These are phyloP conservation scores for Polydrusus pterygomalis DNA, from an alignment of 2,888 invertebrate species.

Conservation along the genomic window DNA sequence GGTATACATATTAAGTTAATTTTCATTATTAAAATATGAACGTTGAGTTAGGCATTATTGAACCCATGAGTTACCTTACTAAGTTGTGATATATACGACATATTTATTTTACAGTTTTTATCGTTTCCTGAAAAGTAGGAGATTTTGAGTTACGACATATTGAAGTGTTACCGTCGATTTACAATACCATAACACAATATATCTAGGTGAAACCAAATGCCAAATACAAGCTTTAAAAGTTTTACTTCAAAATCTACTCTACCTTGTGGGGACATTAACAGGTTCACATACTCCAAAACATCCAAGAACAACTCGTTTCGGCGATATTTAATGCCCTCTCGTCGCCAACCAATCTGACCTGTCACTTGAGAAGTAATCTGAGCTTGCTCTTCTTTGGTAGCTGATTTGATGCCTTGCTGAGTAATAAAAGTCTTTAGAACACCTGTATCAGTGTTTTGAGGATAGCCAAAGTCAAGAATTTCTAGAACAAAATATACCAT, in stretches of 20 bases:
- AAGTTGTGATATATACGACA: too few species aligned
- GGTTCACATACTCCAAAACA: conserved; percentile 98
- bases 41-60: too few species aligned
- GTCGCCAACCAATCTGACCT: conserved; percentile 98
- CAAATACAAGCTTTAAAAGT: too few species aligned
- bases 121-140: too few species aligned
- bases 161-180: too few species aligned
- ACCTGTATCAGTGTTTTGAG: conserved; percentile 99
- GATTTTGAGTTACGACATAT: too few species aligned
- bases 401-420: conserved; percentile 98
- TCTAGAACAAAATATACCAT: conserved; percentile 76
- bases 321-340: conserved; percentile 99
- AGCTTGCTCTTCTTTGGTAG: conserved; percentile 99
- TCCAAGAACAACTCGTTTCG: conserved; percentile 99
- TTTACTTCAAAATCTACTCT: neutral
- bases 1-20: too few species aligned
- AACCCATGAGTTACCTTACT: too few species aligned
- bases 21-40: too few species aligned
- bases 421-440: conserved; percentile 99
- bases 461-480: conserved; percentile 99
- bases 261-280: conserved; percentile 99
- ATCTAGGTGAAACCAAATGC: too few species aligned
- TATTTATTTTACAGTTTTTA: too few species aligned
- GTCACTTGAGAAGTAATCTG: conserved; percentile 74
- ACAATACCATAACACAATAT: too few species aligned